Percentiles rank a stretch among this genome's conserved stretches.
These are phyloP conservation scores for Pseudolaguvia tuberculata DNA, from an alignment of 2,113 vertebrate species.

Conservation along the genomic window DNA sequence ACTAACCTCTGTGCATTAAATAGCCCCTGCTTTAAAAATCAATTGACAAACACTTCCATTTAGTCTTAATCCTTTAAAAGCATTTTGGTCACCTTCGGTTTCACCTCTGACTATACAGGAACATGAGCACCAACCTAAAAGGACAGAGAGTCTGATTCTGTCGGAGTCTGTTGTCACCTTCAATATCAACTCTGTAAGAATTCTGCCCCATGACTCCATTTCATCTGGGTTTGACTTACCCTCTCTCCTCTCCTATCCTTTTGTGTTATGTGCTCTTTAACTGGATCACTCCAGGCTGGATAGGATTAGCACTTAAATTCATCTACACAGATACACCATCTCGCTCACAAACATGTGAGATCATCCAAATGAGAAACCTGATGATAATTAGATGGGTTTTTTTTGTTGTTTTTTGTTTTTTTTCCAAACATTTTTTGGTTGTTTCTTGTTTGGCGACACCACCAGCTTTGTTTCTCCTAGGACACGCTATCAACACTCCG, in stretches of 20 bases:
- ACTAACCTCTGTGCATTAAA: not conserved
- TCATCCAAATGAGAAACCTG: slow-evolving; percentile 16
- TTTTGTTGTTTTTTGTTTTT: slow-evolving; percentile 27
- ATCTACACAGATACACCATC: not conserved
- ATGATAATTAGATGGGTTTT: slow-evolving; percentile 46
- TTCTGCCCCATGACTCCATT: slow-evolving; percentile 36
- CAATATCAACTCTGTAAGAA: slow-evolving; percentile 11
- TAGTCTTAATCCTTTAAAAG: slow-evolving; percentile 47
- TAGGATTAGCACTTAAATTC: not conserved
- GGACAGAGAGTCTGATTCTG: not conserved
- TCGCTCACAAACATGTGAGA: slow-evolving; percentile 13
- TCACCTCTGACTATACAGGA: slow-evolving; percentile 17
- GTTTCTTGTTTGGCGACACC: slow-evolving; percentile 13
- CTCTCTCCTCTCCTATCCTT: slow-evolving; percentile 8
- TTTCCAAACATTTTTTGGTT: slow-evolving; percentile 12
- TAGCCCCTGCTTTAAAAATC: slow-evolving; percentile 19
- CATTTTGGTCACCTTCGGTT: not conserved
- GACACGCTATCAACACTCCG: slow-evolving; percentile 34
- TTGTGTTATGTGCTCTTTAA: slow-evolving; percentile 20
- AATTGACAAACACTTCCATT: slow-evolving; percentile 36
- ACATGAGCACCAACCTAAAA: not conserved
- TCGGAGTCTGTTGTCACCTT: slow-evolving; percentile 34
- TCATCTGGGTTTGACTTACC: slow-evolving; percentile 38
- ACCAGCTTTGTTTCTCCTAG: slow-evolving; percentile 21
- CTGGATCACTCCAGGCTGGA: slow-evolving; percentile 39